Conservation (phyloP, 2,113 vertebrate genomes). For the Prionailurus bengalensis region DNA sequence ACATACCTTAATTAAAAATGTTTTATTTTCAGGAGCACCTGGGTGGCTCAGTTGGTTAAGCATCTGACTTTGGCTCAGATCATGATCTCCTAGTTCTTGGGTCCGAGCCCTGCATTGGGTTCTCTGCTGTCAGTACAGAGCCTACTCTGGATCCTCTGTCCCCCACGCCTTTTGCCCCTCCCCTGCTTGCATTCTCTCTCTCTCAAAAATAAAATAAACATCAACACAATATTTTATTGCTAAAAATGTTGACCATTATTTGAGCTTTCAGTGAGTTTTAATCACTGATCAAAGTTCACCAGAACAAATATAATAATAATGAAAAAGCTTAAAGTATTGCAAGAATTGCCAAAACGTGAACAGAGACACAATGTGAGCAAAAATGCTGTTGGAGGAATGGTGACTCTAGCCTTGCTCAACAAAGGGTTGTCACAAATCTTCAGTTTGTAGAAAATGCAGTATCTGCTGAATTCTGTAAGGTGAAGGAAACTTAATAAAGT, state of each 20-base stretch:
- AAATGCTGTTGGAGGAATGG: background rate
- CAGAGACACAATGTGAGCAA: background rate
- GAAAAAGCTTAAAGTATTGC: background rate
- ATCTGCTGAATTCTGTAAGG: background rate
- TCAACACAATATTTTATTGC: background rate
- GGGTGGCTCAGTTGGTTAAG: too few relatives aligned
- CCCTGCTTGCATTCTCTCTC: too few relatives aligned
- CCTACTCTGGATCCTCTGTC: too few relatives aligned
- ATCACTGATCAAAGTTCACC: background rate
- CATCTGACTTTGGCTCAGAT: too few relatives aligned
- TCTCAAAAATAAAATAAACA: too few relatives aligned
- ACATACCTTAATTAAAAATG: background rate
- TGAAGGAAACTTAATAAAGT: background rate
- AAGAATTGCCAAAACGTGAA: background rate
- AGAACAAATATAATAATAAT: background rate
- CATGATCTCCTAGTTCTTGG: too few relatives aligned
- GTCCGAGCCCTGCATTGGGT: too few relatives aligned
- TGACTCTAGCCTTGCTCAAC: background rate
- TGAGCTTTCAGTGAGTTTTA: background rate
- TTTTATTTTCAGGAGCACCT: background rate
- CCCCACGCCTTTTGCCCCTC: too few relatives aligned
- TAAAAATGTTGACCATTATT: background rate
- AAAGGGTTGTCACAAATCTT: background rate
- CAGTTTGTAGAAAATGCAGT: background rate
- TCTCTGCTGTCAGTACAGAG: too few relatives aligned